Evolutionary conservation across 2,797 vertebrate genomes (phyloP).

Genomic region (Chloroceryle inda): DNA sequence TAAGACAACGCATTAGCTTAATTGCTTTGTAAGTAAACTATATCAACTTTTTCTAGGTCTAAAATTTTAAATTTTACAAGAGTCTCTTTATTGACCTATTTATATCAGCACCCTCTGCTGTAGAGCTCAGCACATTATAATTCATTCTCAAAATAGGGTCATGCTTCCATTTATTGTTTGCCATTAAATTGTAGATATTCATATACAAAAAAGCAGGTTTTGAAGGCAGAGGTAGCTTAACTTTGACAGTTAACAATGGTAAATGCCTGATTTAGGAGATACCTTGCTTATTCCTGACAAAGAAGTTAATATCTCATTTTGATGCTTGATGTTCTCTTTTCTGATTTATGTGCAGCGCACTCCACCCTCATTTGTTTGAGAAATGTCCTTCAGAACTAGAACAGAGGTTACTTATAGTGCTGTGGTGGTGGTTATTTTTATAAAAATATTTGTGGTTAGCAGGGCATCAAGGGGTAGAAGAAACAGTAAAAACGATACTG

Average conservation of each 20-base stretch:
- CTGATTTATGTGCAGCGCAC: neutral
- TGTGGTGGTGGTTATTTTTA: neutral
- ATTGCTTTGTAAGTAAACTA: neutral
- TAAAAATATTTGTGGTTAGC: neutral
- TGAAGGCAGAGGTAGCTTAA: neutral
- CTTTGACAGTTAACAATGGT: neutral
- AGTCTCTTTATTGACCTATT: neutral
- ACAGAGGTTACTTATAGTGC: neutral
- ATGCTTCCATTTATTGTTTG: neutral
- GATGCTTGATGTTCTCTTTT: neutral
- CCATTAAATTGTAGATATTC: neutral
- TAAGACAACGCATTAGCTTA: neutral
- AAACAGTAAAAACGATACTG: neutral
- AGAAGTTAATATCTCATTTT: neutral
- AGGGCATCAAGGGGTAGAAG: neutral
- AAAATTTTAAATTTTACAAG: neutral
- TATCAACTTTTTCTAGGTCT: neutral
- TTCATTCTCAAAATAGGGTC: neutral
- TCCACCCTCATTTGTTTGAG: slow-evolving; percentile 42
- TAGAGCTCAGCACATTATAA: neutral
- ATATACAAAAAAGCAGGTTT: neutral
- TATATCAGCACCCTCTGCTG: neutral
- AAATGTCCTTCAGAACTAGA: slow-evolving; percentile 37
- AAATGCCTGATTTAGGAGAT: neutral
- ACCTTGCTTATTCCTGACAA: neutral